phyloP scores from a whole-genome alignment of 1,140 invertebrate genomes.

The Drosophila kepulauana region DNA sequence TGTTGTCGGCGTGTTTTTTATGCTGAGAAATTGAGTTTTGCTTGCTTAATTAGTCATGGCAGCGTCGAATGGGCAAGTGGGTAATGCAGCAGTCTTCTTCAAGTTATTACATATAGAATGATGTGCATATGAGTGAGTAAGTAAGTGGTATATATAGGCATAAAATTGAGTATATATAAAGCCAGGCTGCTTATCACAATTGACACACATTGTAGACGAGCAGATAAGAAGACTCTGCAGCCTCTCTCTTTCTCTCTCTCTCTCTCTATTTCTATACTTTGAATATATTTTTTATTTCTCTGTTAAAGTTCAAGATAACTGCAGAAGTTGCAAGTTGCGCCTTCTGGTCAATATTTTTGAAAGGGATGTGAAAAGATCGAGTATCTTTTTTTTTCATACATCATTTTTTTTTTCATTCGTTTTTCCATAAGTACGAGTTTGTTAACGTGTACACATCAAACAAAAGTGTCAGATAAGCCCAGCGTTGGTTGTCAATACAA shows the following conservation, averaged over 20 bases:
- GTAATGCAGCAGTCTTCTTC: constrained; percentile 2
- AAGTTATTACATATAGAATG: constrained; percentile 5
- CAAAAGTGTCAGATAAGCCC: constrained; percentile 58
- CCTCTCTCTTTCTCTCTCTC: not conserved
- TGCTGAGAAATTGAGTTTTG: constrained; percentile 76
- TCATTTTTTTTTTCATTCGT: not conserved
- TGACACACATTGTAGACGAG: constrained; percentile 68
- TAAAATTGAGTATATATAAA: constrained; percentile 9
- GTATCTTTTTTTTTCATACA: not conserved
- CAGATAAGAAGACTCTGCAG: constrained; percentile 44
- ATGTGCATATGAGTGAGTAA: not conserved
- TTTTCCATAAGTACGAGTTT: constrained; percentile 19
- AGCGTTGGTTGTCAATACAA: constrained; percentile 67
- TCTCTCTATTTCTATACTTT: constrained; percentile 5
- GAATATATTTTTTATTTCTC: not conserved
- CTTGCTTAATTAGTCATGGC: constrained; percentile 78
- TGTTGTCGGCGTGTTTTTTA: constrained; percentile 74
- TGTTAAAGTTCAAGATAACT: not conserved
- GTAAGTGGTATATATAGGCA: not conserved
- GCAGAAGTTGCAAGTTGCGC: constrained; percentile 14
- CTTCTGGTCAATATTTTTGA: not conserved
- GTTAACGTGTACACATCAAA: constrained; percentile 46
- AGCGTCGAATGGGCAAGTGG: constrained; percentile 13
- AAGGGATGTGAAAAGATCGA: not conserved
- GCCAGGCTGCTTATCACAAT: constrained; percentile 57